Conservation (phyloP, 2,113 vertebrate species). For the Carollia perspicillata region DNA sequence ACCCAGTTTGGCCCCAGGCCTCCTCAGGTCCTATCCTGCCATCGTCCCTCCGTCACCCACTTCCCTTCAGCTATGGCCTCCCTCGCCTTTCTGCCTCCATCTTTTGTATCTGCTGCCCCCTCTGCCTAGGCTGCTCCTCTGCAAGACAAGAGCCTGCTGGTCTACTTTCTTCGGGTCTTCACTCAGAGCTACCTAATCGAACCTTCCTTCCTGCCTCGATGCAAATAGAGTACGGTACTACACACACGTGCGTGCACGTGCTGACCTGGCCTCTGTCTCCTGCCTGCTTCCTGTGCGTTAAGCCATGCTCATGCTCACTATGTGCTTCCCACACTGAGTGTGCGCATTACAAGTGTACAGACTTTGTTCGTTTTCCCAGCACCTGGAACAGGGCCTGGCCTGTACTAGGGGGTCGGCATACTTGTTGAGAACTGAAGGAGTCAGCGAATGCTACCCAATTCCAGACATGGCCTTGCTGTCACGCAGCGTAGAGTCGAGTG, state of each 20-base stretch:
- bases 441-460: neutral
- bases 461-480: neutral
- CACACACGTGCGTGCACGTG: neutral
- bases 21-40: neutral
- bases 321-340: neutral
- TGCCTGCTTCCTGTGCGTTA: neutral
- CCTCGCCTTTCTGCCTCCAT: neutral
- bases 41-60: neutral
- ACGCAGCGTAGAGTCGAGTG: neutral
- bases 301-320: neutral
- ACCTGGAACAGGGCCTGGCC: neutral
- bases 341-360: fast-evolving
- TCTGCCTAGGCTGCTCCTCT: neutral
- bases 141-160: neutral
- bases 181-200: neutral
- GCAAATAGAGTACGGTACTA: neutral
- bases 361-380: neutral
- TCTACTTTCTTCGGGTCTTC: neutral
- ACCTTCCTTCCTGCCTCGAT: neutral
- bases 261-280: neutral
- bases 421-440: neutral
- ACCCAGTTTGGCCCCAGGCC: neutral
- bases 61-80: neutral
- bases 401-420: neutral
- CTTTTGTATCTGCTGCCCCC: neutral